Percentiles rank a stretch among this genome's conserved stretches.
These are phyloP conservation scores for Rapana venosa DNA, from an alignment of 2,888 invertebrate species.

Conservation along the genomic window DNA sequence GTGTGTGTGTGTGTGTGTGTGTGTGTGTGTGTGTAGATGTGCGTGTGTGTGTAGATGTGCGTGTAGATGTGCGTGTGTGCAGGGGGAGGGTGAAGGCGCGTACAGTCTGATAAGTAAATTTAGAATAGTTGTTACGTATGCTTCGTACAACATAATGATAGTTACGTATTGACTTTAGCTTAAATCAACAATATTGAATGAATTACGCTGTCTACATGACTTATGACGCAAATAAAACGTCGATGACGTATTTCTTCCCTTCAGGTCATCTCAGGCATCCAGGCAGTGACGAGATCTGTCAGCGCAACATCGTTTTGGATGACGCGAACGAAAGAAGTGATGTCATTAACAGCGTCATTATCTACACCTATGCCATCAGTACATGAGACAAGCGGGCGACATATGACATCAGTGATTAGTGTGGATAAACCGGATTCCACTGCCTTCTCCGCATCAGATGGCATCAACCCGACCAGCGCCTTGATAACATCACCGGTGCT, in stretches of 20 bases:
- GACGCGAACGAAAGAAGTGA: not conserved
- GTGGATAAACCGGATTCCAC: too few relatives aligned
- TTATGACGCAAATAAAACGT: not conserved
- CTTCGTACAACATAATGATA: too few relatives aligned
- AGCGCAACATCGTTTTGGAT: not conserved
- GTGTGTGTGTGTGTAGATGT: not conserved
- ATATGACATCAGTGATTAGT: not conserved
- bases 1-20: conserved; percentile 25
- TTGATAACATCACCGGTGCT: not conserved
- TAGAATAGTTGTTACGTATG: too few relatives aligned
- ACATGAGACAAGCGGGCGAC: too few relatives aligned
- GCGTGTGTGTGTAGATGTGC: not conserved
- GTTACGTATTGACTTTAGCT: too few relatives aligned
- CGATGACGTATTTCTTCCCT: not conserved
- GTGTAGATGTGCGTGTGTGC: not conserved
- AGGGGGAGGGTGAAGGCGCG: not conserved
- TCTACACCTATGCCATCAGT: not conserved
- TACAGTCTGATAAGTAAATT: too few relatives aligned
- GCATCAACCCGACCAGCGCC: not conserved
- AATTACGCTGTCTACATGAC: too few relatives aligned
- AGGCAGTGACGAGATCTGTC: not conserved
- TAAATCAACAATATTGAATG: too few relatives aligned
- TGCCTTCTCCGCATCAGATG: not conserved
- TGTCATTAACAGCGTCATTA: not conserved
- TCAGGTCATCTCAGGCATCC: conserved; percentile 21